Conservation (phyloP, 2,797 vertebrate species). For the Enteromius mattozi region DNA sequence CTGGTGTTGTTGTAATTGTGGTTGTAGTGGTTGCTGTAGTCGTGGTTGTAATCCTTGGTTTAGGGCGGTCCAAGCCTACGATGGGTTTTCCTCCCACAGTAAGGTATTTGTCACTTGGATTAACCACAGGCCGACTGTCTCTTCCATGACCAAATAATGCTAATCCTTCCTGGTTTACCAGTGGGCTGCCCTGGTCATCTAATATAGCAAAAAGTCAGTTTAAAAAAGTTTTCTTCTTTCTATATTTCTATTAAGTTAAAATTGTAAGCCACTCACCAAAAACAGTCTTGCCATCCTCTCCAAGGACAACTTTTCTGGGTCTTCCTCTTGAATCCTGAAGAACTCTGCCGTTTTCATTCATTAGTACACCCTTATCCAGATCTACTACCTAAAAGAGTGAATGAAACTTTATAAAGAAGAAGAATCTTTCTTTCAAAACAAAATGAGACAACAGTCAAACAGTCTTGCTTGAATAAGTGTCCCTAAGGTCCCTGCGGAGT, state of each 20-base stretch:
- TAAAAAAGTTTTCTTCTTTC: not conserved
- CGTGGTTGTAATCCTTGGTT: slow-evolving; percentile 74
- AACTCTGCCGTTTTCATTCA: slow-evolving; percentile 91
- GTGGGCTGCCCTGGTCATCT: slow-evolving; percentile 91
- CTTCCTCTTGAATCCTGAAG: slow-evolving; percentile 94
- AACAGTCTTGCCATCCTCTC: slow-evolving; percentile 93
- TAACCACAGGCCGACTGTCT: slow-evolving; percentile 89
- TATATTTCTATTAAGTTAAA: slow-evolving; percentile 3
- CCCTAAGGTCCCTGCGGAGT: not conserved
- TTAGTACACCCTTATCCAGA: slow-evolving; percentile 87
- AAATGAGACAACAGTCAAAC: slow-evolving; percentile 19
- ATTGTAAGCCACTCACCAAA: slow-evolving; percentile 83
- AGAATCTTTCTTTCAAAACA: not conserved
- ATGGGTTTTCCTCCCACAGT: slow-evolving; percentile 93
- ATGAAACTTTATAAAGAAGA: not conserved
- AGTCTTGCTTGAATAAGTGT: slow-evolving; percentile 8
- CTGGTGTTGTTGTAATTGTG: slow-evolving; percentile 79
- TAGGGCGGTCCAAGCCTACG: slow-evolving; percentile 87
- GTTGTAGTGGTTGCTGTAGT: slow-evolving; percentile 76
- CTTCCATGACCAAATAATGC: slow-evolving; percentile 93
- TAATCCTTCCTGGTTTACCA: slow-evolving; percentile 91
- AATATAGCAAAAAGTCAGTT: slow-evolving; percentile 25
- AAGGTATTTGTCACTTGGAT: slow-evolving; percentile 91
- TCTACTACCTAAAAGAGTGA: slow-evolving; percentile 85
- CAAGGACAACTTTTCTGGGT: slow-evolving; percentile 90